Evolutionary conservation across 2,113 vertebrate species (phyloP), one percentile per base, ranked within the genome.

Genomic region (Edolisoma coerulescens): DNA sequence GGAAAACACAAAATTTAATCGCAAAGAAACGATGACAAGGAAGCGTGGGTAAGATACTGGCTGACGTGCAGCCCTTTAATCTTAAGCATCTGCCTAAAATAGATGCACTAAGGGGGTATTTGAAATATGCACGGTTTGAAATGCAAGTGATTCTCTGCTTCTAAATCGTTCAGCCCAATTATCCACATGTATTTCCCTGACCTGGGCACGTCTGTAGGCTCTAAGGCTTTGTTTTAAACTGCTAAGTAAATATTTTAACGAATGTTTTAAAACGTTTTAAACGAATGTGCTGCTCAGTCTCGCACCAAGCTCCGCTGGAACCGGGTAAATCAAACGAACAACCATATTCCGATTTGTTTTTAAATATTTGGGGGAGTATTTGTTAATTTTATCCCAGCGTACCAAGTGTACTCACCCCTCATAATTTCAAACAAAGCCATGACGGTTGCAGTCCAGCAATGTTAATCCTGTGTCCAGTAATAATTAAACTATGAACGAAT

Each of bases 1-100:
- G 90, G 88, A 89, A 96, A 96, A 91, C 75, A 79, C 91, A 90
- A 93, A 93, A 95, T 90, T 87, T 70, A 90, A 95, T 95, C 27
- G 88, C 90, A 84, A 78, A 95, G 91, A 84, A 94, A 93, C 32
- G 92, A 69, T 88, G 96, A 85, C 74, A 86, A 90, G 69, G 84
- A 93, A 93, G 77, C 50, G n/a, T 13, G 92, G 93, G 95, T 89
- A 96, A 96, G 93, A 93, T 63, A 86, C 22, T 22, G 88, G 50
- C 71, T 74, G 85, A 96, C 86, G 21, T 3, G 69, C 54, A 33
- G 83, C 70, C 50, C 90, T 90, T 95, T 90, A 53, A 91, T 86
- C 90, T 88, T 32, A 9, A 77, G 76, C 80, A 93, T 94, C 93
- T 74, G 87, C 90, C 86, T 63, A 56, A 93, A 95, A 84, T 70